phyloP scores from a whole-genome alignment of 2,797 vertebrate species.

The Oophaga sylvatica region DNA sequence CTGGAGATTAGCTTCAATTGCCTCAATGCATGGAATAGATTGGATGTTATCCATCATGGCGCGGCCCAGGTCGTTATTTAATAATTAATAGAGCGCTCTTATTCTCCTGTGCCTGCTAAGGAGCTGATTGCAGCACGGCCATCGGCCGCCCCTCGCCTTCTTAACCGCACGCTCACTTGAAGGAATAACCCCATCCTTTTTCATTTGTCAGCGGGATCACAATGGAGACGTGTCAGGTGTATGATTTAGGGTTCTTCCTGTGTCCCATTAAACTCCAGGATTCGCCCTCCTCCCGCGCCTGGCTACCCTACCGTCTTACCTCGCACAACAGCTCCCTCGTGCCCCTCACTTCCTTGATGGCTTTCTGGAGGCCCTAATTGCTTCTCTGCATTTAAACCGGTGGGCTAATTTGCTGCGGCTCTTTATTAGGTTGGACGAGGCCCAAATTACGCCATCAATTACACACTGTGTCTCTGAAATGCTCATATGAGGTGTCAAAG shows the following conservation, averaged over 20 bases:
- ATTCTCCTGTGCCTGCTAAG: slow-evolving; percentile 67
- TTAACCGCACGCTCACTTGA: slow-evolving; percentile 81
- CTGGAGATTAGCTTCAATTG: slow-evolving; percentile 66
- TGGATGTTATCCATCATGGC: slow-evolving; percentile 72
- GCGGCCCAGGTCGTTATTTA: slow-evolving; percentile 77
- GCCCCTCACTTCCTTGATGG: slow-evolving; percentile 74
- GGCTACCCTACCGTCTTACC: slow-evolving; percentile 66
- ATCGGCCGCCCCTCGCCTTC: slow-evolving; percentile 69
- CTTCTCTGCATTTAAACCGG: slow-evolving; percentile 73
- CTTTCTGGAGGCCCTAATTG: slow-evolving; percentile 74
- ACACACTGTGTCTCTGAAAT: slow-evolving; percentile 55
- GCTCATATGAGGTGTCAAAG: slow-evolving; percentile 61
- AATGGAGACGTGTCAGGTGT: slow-evolving; percentile 75
- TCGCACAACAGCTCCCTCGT: slow-evolving; percentile 63
- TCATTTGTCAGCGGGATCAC: slow-evolving; percentile 78
- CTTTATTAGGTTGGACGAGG: slow-evolving; percentile 70
- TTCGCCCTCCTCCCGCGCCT: slow-evolving; percentile 63
- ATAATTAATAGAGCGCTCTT: slow-evolving; percentile 90
- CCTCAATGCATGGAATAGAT: slow-evolving; percentile 67
- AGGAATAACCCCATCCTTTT: slow-evolving; percentile 82
- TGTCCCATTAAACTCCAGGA: slow-evolving; percentile 79
- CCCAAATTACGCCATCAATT: slow-evolving; percentile 73
- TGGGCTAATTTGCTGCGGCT: slow-evolving; percentile 71
- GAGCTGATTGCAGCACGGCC: slow-evolving; percentile 65
- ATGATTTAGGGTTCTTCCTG: slow-evolving; percentile 81